Conservation (phyloP, 2,113 vertebrate species). For the Pygoscelis antarcticus region DNA sequence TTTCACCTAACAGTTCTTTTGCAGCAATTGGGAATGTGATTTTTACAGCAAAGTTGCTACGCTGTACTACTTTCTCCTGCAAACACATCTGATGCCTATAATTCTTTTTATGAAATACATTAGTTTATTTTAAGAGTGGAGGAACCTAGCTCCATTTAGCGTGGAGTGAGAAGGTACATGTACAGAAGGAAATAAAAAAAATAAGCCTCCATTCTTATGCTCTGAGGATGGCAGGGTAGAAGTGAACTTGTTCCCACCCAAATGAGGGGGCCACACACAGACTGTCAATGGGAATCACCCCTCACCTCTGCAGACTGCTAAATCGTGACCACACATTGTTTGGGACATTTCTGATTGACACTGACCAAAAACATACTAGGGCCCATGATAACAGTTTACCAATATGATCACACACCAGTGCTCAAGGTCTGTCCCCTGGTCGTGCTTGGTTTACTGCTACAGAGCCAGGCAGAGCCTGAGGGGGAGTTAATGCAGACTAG, state of each 20-base stretch:
- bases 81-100: accelerated
- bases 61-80: neutral
- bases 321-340: neutral
- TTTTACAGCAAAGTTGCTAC: neutral
- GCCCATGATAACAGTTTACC: neutral
- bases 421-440: neutral
- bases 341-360: neutral
- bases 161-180: neutral
- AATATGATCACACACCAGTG: neutral
- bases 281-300: neutral
- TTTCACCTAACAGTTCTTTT: neutral
- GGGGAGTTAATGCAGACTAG: neutral
- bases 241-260: neutral
- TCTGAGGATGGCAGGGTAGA: neutral
- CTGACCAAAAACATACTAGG: neutral
- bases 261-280: neutral
- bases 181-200: neutral
- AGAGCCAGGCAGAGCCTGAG: neutral
- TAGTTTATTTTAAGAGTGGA: neutral
- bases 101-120: neutral
- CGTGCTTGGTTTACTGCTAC: neutral
- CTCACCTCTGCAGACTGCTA: neutral
- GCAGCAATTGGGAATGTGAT: neutral
- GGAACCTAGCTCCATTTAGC: neutral
- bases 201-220: neutral